Evolutionary conservation across 2,888 invertebrate species (phyloP).

Genomic region (Brachyopa scutellaris): DNA sequence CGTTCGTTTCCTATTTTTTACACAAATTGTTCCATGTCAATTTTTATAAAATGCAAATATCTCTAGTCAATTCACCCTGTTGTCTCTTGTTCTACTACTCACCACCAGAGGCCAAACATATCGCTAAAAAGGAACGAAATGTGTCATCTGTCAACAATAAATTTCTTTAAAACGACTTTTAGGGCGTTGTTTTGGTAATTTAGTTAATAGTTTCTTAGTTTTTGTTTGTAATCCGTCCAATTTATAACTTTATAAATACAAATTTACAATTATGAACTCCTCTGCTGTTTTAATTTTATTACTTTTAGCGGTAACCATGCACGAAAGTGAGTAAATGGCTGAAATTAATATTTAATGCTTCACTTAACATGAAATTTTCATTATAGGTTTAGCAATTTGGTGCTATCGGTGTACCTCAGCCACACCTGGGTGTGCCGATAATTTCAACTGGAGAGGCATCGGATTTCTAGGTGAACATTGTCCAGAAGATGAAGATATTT

Average conservation of each 20-base stretch:
- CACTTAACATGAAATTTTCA: neutral
- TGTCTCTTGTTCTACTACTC: neutral
- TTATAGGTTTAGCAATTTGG: slow-evolving; percentile 86
- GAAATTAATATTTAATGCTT: neutral
- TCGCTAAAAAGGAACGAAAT: neutral
- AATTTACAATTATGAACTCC: slow-evolving; percentile 9
- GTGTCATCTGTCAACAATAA: slow-evolving; percentile 35
- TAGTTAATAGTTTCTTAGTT: slow-evolving; percentile 1
- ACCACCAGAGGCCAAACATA: neutral
- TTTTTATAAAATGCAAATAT: no score
- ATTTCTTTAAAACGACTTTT: slow-evolving; percentile 13
- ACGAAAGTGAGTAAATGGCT: slow-evolving; percentile 39
- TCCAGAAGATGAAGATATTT: slow-evolving; percentile 92
- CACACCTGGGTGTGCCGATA: slow-evolving; percentile 92
- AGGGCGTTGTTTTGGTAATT: slow-evolving; percentile 62
- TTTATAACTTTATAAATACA: neutral
- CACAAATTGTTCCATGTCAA: no score
- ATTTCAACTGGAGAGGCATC: slow-evolving; percentile 91
- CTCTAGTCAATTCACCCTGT: neutral
- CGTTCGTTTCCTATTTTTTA: no score
- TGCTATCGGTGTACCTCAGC: slow-evolving; percentile 95
- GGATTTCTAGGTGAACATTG: slow-evolving; percentile 90
- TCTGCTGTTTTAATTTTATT: neutral
- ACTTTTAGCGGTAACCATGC: slow-evolving; percentile 24
- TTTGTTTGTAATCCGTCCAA: slow-evolving; percentile 27